Evolutionary conservation across 1,140 invertebrate genomes (phyloP), one percentile per base, ranked within the genome.

Genomic region (Sesamia nonagrioides): DNA sequence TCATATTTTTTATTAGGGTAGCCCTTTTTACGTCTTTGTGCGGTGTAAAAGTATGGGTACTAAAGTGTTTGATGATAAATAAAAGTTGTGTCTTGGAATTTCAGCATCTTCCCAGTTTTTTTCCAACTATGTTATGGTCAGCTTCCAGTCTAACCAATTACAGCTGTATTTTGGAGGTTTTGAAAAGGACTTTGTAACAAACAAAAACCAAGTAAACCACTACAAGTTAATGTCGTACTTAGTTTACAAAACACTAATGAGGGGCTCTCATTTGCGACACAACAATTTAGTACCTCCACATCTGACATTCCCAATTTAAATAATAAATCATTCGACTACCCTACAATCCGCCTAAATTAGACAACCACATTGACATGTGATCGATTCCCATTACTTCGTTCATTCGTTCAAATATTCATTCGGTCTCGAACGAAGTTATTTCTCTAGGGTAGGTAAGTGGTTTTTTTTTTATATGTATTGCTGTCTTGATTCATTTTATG

Each of bases 321-420:
- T 77, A 77, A 68, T 77, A 68, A 77, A 77, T 75, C 27, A 75
- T 56, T 68, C 45, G 42, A 27, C 42, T 77, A 66, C 48, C 54
- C 15, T 56, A 37, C 42, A 77, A 77, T 61, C 75, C 73, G 66
- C 3, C 48, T 40, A 72, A 80, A 80, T 80, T 77, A 72, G 58
- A 74, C 58, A 72, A 77, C 35, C 68, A 33, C 35, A 48, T 54
- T 17, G 79, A 77, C 73, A 63, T 35, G n/a, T 77, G 74, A 77
- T 73, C 42, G 79, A 66, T 76, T 60, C 45, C 35, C 27, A 69
- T 76, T 69, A 76, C 76, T 66, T 68, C 21, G 69, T 77, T 52
- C 74, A 77, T 80, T 77, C 68, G 69, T 77, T 74, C 50, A 61
- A 79, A 79, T 54, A 63, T 73, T 71, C 71, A 74, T 79, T 72